Conservation (phyloP, 2,888 invertebrate species). For the Acleris cristana region DNA sequence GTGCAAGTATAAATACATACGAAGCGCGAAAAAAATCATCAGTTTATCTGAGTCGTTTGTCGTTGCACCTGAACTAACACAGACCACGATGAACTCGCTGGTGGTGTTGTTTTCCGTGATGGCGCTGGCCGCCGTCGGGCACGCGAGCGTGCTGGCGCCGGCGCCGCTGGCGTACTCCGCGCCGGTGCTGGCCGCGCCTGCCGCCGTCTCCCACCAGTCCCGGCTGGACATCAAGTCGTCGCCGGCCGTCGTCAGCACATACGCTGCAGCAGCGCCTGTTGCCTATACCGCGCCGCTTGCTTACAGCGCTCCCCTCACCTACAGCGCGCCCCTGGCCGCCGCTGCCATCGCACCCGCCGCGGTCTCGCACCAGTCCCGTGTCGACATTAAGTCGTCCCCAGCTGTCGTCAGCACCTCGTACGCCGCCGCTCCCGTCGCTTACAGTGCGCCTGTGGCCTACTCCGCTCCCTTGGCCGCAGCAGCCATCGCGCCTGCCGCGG, state of each 20-base stretch:
- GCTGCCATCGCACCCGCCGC: not conserved
- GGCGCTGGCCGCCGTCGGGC: constrained; percentile 68
- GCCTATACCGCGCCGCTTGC: constrained; percentile 47
- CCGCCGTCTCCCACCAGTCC: constrained; percentile 67
- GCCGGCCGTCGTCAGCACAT: constrained; percentile 65
- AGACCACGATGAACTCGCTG: constrained; percentile 85
- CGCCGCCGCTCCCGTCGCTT: not conserved
- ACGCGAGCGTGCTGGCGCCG: constrained; percentile 49
- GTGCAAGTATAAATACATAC: constrained; percentile 69
- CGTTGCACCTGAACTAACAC: constrained; percentile 77
- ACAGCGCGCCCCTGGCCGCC: constrained; percentile 29
- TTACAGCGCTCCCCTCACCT: constrained; percentile 40
- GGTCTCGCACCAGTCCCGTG: not conserved
- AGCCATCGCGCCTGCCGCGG: constrained; percentile 50
- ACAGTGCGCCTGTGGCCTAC: not conserved
- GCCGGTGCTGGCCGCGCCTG: constrained; percentile 47
- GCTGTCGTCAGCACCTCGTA: not conserved
- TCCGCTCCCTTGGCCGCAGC: constrained; percentile 22
- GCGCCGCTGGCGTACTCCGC: constrained; percentile 49
- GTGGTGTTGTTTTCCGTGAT: constrained; percentile 86
- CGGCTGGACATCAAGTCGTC: constrained; percentile 67
- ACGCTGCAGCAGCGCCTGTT: constrained; percentile 53
- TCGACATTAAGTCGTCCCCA: not conserved
- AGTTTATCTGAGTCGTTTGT: constrained; percentile 65
- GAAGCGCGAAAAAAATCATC: constrained; percentile 69